Base-by-base conservation (phyloP, 2,113 vertebrate species). In the Heterotilapia buettikoferi region DNA sequence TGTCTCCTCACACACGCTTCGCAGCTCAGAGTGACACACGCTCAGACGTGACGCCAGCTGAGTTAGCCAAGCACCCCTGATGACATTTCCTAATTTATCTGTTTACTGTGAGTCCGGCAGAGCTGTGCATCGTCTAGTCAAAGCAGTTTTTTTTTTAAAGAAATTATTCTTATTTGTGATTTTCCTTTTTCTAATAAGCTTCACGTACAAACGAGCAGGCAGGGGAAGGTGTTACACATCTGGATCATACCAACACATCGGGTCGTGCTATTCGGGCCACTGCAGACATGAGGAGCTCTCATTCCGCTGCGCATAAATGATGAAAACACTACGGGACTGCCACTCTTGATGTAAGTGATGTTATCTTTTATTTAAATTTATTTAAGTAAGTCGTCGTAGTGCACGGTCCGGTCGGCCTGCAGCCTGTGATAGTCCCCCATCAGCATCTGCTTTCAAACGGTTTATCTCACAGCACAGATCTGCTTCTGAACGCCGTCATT, bases 311-410 rank as follows among this genome's bases (percentile, higher is more conserved):
- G 82, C 88, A 87, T 19, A 57, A 61, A 90, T 79, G 90, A 96
- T 95, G 96, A 94, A 78, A 50, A 88, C 91, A 93, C 89, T 80
- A 45, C 92, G 83, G 91, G 93, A 92, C 82, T 90, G 87, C 88
- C 88, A 36, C 91, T 91, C 90, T 45, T 96, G 94, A 97, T 95
- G 97, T 97, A 93, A 97, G 96, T 97, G 33, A 84, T 66, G 78
- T 80, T 47, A 78, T 78, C 8, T 47, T 29, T 76, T 16, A 18
- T 47, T 68, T 38, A 0, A 66, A 68, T 50, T 56, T 90, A 9
- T 71, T 85, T 80, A 50, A 19, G 16, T 66, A 26, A 76, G 81
- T 85, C 63, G 38, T 71, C 11, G 52, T 45, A 50, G 52, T 53
- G 56, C 36, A 50, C 26, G 40, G 47, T 76, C 53, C 52, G 40